A percentile compares a stretch with the other conserved stretches of the same genome.
phyloP scores from a whole-genome alignment of 2,888 invertebrate genomes.

The Mylabris sibirica region DNA sequence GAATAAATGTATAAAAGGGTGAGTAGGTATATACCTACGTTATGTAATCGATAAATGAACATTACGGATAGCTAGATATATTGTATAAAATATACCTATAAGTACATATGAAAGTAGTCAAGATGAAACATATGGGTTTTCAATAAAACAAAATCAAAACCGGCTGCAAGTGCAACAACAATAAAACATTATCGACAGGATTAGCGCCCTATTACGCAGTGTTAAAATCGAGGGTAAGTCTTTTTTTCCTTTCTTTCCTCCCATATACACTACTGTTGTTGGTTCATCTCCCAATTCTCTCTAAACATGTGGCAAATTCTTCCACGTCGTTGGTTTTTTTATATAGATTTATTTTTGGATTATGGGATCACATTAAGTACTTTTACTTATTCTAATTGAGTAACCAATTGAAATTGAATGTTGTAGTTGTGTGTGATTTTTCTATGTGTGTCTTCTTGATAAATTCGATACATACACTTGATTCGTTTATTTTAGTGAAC shows the following conservation, averaged over 20 bases:
- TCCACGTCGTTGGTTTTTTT: conserved; percentile 55
- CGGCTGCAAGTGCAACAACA: conserved; percentile 46
- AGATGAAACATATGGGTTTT: conserved; percentile 53
- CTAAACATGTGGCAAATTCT: conserved; percentile 59
- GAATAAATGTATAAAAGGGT: conserved; percentile 31
- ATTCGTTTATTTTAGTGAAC: background rate
- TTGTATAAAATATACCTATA: no score
- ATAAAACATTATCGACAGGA: conserved; percentile 54
- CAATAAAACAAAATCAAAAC: conserved; percentile 55
- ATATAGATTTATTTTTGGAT: conserved; percentile 49
- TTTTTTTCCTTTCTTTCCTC: background rate
- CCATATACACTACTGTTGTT: no score
- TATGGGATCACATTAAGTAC: conserved; percentile 44
- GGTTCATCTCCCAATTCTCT: conserved; percentile 10
- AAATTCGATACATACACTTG: background rate
- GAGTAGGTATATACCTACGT: background rate
- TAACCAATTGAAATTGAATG: background rate
- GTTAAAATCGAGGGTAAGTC: conserved; percentile 20
- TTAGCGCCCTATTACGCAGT: conserved; percentile 47
- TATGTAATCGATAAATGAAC: conserved; percentile 4
- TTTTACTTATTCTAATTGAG: conserved; percentile 30
- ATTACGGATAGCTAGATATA: background rate
- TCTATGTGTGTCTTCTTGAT: background rate
- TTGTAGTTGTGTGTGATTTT: background rate
- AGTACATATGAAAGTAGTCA: background rate